phyloP scores from a whole-genome alignment of 2,888 invertebrate species.

The Zaprionus obscuricornis region DNA sequence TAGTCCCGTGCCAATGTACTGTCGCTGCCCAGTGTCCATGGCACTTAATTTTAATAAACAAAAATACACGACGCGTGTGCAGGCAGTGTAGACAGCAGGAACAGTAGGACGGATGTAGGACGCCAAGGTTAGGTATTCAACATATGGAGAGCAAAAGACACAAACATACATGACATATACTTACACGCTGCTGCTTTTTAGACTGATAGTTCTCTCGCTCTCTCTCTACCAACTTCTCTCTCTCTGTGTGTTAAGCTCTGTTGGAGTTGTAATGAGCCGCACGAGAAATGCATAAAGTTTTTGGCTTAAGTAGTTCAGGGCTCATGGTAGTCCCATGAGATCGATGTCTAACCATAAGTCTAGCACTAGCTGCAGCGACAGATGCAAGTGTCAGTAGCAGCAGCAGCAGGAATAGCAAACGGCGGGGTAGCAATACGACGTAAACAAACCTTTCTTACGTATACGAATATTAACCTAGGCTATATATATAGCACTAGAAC shows the following conservation, averaged over 20 bases:
- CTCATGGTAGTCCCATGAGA: conserved; percentile 60
- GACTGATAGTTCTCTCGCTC: too few relatives aligned
- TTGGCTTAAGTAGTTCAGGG: conserved; percentile 51
- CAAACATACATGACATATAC: background rate
- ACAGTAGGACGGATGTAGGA: conserved; percentile 24
- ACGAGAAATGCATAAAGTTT: conserved; percentile 74
- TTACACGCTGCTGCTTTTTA: background rate
- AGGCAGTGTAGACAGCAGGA: conserved; percentile 18
- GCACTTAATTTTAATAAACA: conserved; percentile 76
- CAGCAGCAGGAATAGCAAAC: conserved; percentile 4
- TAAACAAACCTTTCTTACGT: conserved; percentile 40
- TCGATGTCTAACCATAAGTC: conserved; percentile 77
- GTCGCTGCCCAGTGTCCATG: conserved; percentile 37
- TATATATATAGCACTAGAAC: background rate
- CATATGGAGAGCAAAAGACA: conserved; percentile 14
- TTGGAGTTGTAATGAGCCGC: conserved; percentile 73
- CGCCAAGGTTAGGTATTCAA: conserved; percentile 22
- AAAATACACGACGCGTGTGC: conserved; percentile 63
- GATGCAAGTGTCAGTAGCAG: conserved; percentile 31
- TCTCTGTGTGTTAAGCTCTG: conserved; percentile 37
- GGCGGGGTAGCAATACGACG: conserved; percentile 16
- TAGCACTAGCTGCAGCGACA: conserved; percentile 27
- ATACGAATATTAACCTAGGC: conserved; percentile 6
- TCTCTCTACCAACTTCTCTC: conserved; percentile 21
- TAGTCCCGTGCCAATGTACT: conserved; percentile 23